These are phyloP conservation scores for Dolichoris vasculosae DNA, from an alignment of 1,140 invertebrate genomes.

Conservation along the genomic window DNA sequence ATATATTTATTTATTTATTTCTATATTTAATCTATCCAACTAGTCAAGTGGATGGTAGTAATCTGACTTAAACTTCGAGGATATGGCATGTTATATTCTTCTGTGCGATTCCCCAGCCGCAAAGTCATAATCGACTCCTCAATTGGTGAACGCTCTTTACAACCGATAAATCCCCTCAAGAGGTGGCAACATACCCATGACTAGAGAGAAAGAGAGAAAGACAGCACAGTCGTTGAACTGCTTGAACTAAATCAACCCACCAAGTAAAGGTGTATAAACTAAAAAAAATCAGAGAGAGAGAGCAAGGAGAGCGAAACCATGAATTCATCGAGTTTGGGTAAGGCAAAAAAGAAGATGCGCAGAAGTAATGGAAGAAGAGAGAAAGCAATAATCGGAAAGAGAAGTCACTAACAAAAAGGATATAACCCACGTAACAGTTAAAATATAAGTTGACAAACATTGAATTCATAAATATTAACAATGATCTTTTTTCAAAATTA, in stretches of 20 bases:
- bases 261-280: not conserved
- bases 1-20: too few relatives aligned
- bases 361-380: slow-evolving; percentile 41
- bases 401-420: not conserved
- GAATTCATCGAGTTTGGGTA: slow-evolving; percentile 9
- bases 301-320: not conserved
- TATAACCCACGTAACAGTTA: not conserved
- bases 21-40: slow-evolving; percentile 64
- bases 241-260: slow-evolving; percentile 9
- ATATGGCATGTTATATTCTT: slow-evolving; percentile 64
- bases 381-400: slow-evolving; percentile 17
- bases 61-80: slow-evolving; percentile 66
- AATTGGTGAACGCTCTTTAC: slow-evolving; percentile 55
- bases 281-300: not conserved
- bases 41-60: slow-evolving; percentile 72
- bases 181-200: slow-evolving; percentile 52
- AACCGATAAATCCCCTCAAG: slow-evolving; percentile 53
- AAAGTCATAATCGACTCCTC: slow-evolving; percentile 64
- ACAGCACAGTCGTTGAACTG: slow-evolving; percentile 42
- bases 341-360: slow-evolving; percentile 22
- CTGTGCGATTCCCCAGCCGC: slow-evolving; percentile 65
- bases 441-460: not conserved
- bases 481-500: not conserved
- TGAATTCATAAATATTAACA: not conserved
- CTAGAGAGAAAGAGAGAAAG: slow-evolving; percentile 28